Percentiles rank a stretch among this genome's conserved stretches.
phyloP scores from a whole-genome alignment of 64 coral and sea anemone genomes.

The Astreopora myriophthalma region DNA sequence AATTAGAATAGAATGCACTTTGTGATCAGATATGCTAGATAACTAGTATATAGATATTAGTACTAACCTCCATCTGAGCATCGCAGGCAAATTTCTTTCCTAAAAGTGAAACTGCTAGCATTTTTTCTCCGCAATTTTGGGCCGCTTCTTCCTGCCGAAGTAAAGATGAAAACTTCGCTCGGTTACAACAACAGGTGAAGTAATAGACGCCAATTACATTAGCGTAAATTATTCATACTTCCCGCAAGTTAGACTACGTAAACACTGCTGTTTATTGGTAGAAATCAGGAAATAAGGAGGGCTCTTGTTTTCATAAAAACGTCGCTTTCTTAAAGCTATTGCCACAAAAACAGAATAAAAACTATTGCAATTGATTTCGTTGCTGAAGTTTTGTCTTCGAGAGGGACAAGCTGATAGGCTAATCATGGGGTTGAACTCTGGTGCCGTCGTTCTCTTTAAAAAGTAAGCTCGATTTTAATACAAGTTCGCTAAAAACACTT shows the following conservation, averaged over 20 bases:
- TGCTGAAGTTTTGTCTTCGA: not conserved
- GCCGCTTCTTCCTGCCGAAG: not conserved
- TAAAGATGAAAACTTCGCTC: not conserved
- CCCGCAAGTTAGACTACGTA: not conserved
- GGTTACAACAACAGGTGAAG: not conserved
- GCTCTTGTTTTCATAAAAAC: not conserved
- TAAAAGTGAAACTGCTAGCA: slow-evolving; percentile 56
- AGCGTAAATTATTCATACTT: slow-evolving; percentile 27
- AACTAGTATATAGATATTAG: not conserved
- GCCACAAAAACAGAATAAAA: not conserved
- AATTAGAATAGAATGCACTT: not conserved
- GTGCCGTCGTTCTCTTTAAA: too few species aligned
- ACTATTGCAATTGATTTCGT: too few species aligned
- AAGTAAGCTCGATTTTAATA: too few species aligned
- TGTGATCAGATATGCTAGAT: not conserved
- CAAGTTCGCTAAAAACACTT: too few species aligned
- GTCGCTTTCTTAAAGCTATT: not conserved
- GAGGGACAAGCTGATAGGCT: not conserved
- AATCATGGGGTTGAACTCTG: not conserved
- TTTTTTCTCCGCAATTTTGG: not conserved
- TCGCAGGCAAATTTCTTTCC: slow-evolving; percentile 74
- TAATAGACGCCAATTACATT: not conserved
- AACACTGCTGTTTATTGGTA: not conserved
- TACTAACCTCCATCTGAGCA: slow-evolving; percentile 50
- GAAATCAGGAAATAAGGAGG: not conserved